Conservation (phyloP, 2,888 invertebrate genomes). For the Ariolimax columbianus region DNA sequence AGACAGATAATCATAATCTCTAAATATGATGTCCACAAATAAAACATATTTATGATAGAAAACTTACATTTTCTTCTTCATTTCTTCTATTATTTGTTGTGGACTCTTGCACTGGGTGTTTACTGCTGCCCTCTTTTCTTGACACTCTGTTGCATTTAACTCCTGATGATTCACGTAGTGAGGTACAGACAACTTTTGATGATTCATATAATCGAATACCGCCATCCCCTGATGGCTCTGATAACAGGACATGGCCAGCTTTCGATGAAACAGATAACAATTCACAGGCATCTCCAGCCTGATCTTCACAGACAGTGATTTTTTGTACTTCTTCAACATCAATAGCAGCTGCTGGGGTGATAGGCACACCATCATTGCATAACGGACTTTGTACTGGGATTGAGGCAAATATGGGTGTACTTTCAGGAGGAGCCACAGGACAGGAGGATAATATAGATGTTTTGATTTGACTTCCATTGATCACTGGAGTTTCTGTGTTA, state of each 20-base stretch:
- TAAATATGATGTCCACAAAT: background rate
- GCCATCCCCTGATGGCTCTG: background rate
- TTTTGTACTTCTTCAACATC: background rate
- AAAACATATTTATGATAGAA: background rate
- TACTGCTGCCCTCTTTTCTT: background rate
- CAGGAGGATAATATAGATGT: background rate
- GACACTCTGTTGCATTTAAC: background rate
- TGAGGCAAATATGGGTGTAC: no score
- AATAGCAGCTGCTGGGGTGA: background rate
- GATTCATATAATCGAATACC: no score
- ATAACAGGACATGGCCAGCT: background rate
- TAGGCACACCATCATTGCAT: background rate
- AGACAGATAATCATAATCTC: no score
- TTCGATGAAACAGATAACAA: background rate
- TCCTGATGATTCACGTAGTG: background rate
- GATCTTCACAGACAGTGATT: background rate
- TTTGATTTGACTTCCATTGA: no score
- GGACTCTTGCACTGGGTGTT: background rate
- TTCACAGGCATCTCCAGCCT: background rate
- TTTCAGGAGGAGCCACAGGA: background rate
- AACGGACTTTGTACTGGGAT: background rate
- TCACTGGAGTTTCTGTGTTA: background rate
- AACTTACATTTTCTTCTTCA: slow-evolving; percentile 13
- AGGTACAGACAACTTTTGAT: no score
- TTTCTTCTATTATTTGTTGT: background rate